Base-by-base conservation (phyloP, 2,888 invertebrate genomes). In the Beris chalybata region DNA sequence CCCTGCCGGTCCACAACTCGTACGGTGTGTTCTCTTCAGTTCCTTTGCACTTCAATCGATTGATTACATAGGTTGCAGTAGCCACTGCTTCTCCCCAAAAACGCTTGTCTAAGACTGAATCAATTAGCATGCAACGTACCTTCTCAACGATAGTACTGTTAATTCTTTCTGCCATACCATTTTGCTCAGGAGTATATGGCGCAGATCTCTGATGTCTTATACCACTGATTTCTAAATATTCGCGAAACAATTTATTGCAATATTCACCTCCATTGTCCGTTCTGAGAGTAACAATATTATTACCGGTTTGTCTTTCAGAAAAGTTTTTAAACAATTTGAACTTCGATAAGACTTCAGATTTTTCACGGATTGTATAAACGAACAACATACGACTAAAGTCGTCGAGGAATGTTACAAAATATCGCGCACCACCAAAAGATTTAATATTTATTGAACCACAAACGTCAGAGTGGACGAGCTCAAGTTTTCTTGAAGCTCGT, bases 1-100 rank as follows among this genome's bases (percentile, higher is more conserved):
- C 75, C 7, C 69, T 69, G 38, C 71, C 67, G 77, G 31, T 53
- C 53, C 77, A 79, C 11, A 73, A n/a, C 67, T 79, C 78, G 58
- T 73, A 72, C 2, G 80, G 77, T 2, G 76, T 77, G 69, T 70
- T 69, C 13, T 66, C 15, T 22, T 22, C 22, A 3, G 70, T 64
- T 12, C 61, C 44, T 22, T 50, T 31, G 44, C 52, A 54, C 48
- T 61, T 30, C 12, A 48, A 55, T 48, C 69, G 56, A 30, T 67
- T 69, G 12, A 44, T 69, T 13, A 69, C 3, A 22, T 22, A 22
- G 22, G 22, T 2, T 22, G 22, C 22, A 22, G 22, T 22, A 22
- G 22, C 22, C 22, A 22, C 22, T 22, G 22, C 22, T 22, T 22
- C 22, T 22, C 22, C 22, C 22, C 3, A 22, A 22, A 22, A 22